A percentile compares a stretch with the other conserved stretches of the same genome.
phyloP scores from a whole-genome alignment of 2,888 invertebrate genomes.

The Colletes collaris region DNA sequence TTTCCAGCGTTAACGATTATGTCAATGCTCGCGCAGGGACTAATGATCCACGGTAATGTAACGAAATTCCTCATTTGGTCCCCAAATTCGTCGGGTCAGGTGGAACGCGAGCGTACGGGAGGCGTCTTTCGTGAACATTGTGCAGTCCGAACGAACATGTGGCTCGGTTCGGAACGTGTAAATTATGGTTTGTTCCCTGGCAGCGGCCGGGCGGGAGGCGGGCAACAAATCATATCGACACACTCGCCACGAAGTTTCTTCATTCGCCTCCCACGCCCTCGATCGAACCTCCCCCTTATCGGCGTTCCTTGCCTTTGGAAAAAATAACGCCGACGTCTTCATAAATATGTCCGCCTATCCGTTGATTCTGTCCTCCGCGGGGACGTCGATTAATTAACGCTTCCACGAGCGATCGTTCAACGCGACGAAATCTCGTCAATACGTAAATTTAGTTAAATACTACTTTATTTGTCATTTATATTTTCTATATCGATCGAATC shows the following conservation, averaged over 20 bases:
- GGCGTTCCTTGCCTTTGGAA: neutral
- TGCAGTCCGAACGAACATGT: neutral
- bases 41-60: too few relatives aligned
- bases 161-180: conserved; percentile 31
- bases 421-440: neutral
- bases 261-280: conserved; percentile 56
- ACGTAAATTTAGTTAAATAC: too few relatives aligned
- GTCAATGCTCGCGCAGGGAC: too few relatives aligned
- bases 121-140: neutral
- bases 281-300: conserved; percentile 52
- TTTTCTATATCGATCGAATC: too few relatives aligned
- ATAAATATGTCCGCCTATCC: conserved; percentile 43
- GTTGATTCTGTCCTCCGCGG: conserved; percentile 36
- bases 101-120: neutral
- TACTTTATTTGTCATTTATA: too few relatives aligned
- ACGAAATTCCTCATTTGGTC: neutral
- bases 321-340: conserved; percentile 53
- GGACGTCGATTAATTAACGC: conserved; percentile 45
- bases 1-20: too few relatives aligned
- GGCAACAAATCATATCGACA: conserved; percentile 68
- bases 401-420: neutral
- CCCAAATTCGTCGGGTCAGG: conserved; percentile 1
- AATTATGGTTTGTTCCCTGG: conserved; percentile 53
- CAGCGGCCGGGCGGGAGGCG: conserved; percentile 35
- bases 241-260: conserved; percentile 52